Percentiles rank a stretch among this genome's conserved stretches.
Conservation (phyloP, 2,113 vertebrate species). For the Tonatia bakeri region DNA sequence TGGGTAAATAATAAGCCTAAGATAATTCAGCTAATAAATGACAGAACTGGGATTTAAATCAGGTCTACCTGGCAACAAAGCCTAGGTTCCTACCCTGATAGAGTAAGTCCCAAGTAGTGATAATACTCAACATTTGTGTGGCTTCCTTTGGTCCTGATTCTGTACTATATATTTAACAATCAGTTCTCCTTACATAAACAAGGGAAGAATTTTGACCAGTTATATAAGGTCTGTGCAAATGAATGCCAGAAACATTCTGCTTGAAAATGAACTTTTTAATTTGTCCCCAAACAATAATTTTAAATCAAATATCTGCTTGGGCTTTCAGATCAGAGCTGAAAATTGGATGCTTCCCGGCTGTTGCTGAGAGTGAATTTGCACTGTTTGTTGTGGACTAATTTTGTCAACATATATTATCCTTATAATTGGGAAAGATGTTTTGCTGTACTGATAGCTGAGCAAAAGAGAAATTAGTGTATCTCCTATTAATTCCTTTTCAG, state of each 20-base stretch:
- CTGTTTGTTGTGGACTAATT: background rate
- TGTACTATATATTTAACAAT: background rate
- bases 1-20: background rate
- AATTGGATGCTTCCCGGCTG: background rate
- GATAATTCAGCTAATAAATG: background rate
- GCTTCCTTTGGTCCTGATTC: background rate
- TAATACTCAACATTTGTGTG: background rate
- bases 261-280: constrained; percentile 32
- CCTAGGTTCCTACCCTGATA: background rate
- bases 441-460: background rate
- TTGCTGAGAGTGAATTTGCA: background rate
- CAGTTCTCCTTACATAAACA: background rate
- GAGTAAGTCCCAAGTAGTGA: background rate
- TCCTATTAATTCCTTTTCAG: background rate
- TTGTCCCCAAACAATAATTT: constrained; percentile 47
- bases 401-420: background rate
- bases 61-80: background rate
- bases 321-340: constrained; percentile 32
- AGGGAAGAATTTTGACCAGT: background rate
- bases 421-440: background rate
- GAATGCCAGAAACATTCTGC: constrained; percentile 6
- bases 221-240: constrained; percentile 35
- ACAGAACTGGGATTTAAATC: background rate
- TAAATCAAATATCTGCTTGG: constrained; percentile 9
- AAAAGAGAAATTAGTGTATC: background rate